A percentile compares a stretch with the other conserved stretches of the same genome.
Evolutionary conservation across 2,888 invertebrate species (phyloP).

Genomic region (Cepaea hortensis): DNA sequence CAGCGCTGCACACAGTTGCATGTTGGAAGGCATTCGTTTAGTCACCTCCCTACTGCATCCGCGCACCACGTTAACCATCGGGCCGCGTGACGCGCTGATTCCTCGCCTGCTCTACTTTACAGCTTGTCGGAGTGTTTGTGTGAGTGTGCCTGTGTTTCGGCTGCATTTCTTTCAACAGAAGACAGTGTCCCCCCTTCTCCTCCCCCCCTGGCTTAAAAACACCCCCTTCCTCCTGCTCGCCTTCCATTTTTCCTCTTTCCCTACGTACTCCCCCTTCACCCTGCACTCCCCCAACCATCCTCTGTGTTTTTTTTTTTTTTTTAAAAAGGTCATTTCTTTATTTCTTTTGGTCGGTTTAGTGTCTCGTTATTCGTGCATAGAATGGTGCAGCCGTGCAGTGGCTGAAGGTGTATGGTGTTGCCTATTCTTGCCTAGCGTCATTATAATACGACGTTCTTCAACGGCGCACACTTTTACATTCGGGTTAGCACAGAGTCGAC

Average conservation of each 20-base stretch:
- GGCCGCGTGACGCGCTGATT: background rate
- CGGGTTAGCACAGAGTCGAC: no score
- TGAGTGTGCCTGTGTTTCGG: constrained; percentile 1
- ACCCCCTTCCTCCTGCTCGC: background rate
- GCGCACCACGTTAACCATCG: constrained; percentile 20
- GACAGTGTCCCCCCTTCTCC: background rate
- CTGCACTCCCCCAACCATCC: background rate
- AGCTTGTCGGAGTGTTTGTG: background rate
- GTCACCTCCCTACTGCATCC: constrained; percentile 17
- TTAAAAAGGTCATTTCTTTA: constrained; percentile 4
- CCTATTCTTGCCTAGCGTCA: background rate
- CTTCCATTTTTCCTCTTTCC: background rate
- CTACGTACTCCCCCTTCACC: background rate
- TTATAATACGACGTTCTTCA: no score
- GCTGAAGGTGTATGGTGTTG: background rate
- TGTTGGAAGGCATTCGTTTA: constrained; percentile 11
- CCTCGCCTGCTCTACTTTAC: constrained; percentile 16
- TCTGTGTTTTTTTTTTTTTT: background rate
- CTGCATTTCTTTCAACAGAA: constrained; percentile 22
- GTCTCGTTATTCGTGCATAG: constrained; percentile 29
- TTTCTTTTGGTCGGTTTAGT: constrained; percentile 25
- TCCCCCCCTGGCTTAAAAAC: background rate
- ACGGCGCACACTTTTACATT: no score
- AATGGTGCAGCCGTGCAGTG: constrained; percentile 19
- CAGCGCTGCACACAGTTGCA: constrained; percentile 25